Base-by-base conservation (phyloP, 2,113 vertebrate genomes). In the Ranitomeya variabilis region DNA sequence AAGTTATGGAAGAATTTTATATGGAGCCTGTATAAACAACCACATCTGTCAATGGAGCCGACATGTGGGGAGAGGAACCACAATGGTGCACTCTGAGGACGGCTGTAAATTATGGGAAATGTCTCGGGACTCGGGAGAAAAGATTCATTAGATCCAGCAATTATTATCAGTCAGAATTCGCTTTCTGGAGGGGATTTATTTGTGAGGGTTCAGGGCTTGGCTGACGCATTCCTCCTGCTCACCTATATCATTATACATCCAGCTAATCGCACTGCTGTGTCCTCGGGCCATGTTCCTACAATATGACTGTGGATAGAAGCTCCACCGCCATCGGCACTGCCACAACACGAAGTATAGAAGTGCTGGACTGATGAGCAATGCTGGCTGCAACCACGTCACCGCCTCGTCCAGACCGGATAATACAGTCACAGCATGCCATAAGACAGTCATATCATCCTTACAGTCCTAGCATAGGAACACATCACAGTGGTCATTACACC, bases 161-260 rank as follows among this genome's bases (percentile, higher is more conserved):
- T 71, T 55, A 84, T 71, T 55, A 84, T 83, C 81, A 19, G 14
- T 69, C 80, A 45, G 31, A 10, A 37, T 66, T 64, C 0, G 4
- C 3, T 66, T 14, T 69, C 81, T 83, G 81, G 80, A 83, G 80
- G 80, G 80, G 80, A 83, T 64, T n/a, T 51, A 11, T 66, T 9
- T 51, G 13, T 37, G 26, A 15, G 5, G 37, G 37, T 5, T 45
- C 1, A 23, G 5, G 77, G 12, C 76, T 64, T 31, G 31, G 18
- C 62, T 51, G 45, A 67, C 67, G 51, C 82, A 84, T 84, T 84
- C 82, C 66, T 84, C 5, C 51, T 23, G 51, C 64, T 55, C 82
- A 83, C 62, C 81, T 69, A 54, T 84, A 84, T 84, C 82, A 83
- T 83, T 83, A 82, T 21, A 82, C 45, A 81, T 60, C 80, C 78